Evolutionary conservation across 2,888 invertebrate genomes (phyloP).

Genomic region (Smittia sp.): DNA sequence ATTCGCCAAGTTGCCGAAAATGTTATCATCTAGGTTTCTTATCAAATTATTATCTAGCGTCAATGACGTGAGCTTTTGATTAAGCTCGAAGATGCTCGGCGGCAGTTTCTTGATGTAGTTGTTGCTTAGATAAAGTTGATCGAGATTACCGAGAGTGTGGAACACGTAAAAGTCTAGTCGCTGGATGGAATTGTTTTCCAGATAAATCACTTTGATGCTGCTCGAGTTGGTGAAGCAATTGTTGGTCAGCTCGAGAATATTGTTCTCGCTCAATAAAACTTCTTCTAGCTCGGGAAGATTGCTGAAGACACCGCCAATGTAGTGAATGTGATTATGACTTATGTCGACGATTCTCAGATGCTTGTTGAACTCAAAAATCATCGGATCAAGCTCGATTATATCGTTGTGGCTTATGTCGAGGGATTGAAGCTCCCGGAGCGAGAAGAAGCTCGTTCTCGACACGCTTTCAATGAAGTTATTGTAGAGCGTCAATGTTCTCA

Average conservation of each 20-base stretch:
- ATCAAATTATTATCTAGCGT: conserved; percentile 86
- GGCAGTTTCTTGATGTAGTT: conserved; percentile 82
- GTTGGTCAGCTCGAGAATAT: conserved; percentile 77
- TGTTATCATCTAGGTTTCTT: conserved; percentile 72
- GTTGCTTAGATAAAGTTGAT: conserved; percentile 79
- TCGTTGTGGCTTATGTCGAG: conserved; percentile 86
- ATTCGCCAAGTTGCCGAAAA: conserved; percentile 72
- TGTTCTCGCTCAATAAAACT: conserved; percentile 83
- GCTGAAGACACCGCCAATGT: conserved; percentile 78
- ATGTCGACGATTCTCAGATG: conserved; percentile 79
- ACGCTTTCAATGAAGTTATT: conserved; percentile 78
- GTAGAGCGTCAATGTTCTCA: conserved; percentile 77
- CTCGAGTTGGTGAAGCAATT: conserved; percentile 77
- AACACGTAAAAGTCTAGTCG: conserved; percentile 75
- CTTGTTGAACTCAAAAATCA: conserved; percentile 72
- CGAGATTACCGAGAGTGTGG: conserved; percentile 70
- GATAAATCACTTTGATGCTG: conserved; percentile 74
- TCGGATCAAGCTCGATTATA: conserved; percentile 70
- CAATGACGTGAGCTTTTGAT: conserved; percentile 73
- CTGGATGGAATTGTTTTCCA: conserved; percentile 82
- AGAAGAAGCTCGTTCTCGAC: conserved; percentile 73
- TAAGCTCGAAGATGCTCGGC: conserved; percentile 70
- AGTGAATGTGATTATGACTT: conserved; percentile 85
- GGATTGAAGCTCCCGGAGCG: conserved; percentile 71
- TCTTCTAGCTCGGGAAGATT: conserved; percentile 76